Evolutionary conservation across 1,140 invertebrate species (phyloP), one percentile per base, ranked within the genome.

Genomic region (Xylocopa sonorina): DNA sequence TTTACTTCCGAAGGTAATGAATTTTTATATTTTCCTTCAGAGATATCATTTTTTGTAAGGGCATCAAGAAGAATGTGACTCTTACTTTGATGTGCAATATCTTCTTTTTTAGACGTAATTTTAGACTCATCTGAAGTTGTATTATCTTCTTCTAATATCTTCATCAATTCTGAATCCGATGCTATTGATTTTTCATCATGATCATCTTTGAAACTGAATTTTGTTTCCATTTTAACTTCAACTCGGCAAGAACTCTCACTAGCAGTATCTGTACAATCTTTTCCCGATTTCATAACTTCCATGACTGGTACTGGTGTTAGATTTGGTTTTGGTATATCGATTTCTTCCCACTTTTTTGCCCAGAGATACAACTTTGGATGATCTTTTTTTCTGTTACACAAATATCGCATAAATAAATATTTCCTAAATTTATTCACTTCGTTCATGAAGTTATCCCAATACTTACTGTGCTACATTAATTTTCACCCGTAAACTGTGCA

Each of bases 341-440:
- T 89, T 81, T 95, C 94, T 78, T 96, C 95, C 96, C 97, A 97
- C 82, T 95, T 96, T 88, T 97, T 96, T 0, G 96, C 95, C 97
- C 97, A 97, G 0, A 97, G 92, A 90, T 97, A 97, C 18, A 97
- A 91, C 89, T 97, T 97, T 0, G 96, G 96, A 92, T 97, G 96
- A 91, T 96, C 95, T 81, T 96, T 96, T 73, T 95, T 95, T 41
- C 95, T 96, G 82, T 55, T 90, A 88, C 80, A 73, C 21, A 83
- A 81, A 78, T 81, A 63, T 67, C 60, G 24, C 76, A 66, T 10
- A 14, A 4, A 21, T 12, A 51, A 58, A 34, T n/a, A 51, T 29
- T 27, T 53, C 12, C 0, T 21, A 46, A 12, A 12, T 55, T 27
- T 53, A 24, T 0, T 9, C n/a, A 41, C 38, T 62, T 24, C 7